These are phyloP conservation scores for Cynocephalus volans DNA, from an alignment of 2,113 vertebrate species.

Conservation along the genomic window DNA sequence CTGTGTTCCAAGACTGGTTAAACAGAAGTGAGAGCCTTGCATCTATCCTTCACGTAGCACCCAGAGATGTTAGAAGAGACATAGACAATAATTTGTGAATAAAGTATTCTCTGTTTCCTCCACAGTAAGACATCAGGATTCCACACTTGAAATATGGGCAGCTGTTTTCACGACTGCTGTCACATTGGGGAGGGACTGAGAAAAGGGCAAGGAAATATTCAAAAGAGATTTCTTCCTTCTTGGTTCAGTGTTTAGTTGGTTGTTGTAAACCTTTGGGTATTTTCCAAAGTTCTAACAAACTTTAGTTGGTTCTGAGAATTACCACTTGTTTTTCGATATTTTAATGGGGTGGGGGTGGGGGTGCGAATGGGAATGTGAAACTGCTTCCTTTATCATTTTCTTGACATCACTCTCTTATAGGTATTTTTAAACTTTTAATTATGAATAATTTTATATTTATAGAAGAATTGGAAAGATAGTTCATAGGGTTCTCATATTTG, in stretches of 20 bases:
- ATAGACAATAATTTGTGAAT: background rate
- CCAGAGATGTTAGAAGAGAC: background rate
- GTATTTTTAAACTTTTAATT: background rate
- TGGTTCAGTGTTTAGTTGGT: background rate
- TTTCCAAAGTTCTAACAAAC: background rate
- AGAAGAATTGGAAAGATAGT: background rate
- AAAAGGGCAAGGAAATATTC: background rate
- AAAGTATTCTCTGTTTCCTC: background rate
- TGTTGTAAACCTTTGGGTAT: background rate
- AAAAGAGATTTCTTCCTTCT: background rate
- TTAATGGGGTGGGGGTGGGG: background rate
- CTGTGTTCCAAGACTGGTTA: background rate
- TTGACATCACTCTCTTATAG: background rate
- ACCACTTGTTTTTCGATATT: background rate
- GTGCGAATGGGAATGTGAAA: background rate
- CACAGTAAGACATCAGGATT: background rate
- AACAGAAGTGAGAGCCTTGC: background rate
- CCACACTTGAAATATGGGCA: background rate
- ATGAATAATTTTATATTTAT: background rate
- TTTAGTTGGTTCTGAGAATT: background rate
- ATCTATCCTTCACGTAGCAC: background rate
- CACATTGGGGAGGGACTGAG: rapidly evolving
- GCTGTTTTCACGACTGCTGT: background rate
- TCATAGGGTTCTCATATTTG: background rate
- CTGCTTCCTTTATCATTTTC: background rate